Evolutionary conservation across 1,140 invertebrate genomes (phyloP).

Genomic region (Drosophila repleta): DNA sequence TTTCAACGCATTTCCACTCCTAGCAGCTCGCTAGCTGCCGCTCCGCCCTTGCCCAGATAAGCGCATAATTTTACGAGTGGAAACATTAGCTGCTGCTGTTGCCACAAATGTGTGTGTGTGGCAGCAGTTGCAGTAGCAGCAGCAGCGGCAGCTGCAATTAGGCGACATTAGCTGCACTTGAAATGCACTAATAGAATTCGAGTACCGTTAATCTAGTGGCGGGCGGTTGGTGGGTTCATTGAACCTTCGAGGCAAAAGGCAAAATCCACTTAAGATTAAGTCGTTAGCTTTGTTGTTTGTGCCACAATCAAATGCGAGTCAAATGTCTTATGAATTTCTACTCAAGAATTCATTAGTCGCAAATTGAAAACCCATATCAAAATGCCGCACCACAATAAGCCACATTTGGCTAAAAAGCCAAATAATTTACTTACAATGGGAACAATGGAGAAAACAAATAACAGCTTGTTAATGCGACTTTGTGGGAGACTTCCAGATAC

Average conservation of each 20-base stretch:
- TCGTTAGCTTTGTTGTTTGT: constrained; percentile 48
- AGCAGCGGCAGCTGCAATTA: constrained; percentile 37
- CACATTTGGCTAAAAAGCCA: constrained; percentile 53
- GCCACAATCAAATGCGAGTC: constrained; percentile 60
- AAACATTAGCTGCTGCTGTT: constrained; percentile 43
- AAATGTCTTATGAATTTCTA: constrained; percentile 75
- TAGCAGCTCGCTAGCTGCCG: background rate
- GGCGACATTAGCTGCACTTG: constrained; percentile 46
- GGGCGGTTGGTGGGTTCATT: constrained; percentile 7
- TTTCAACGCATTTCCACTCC: constrained; percentile 12
- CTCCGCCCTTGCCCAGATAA: constrained; percentile 30
- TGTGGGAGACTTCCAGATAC: no score
- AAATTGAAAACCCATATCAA: constrained; percentile 75
- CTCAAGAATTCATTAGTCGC: constrained; percentile 77
- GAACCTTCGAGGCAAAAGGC: constrained; percentile 35
- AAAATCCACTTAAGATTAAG: constrained; percentile 78
- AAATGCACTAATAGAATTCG: constrained; percentile 50
- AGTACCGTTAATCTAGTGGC: constrained; percentile 40
- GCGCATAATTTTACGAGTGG: constrained; percentile 51
- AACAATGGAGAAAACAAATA: constrained; percentile 11
- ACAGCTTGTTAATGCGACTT: no score
- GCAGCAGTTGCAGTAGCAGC: no score
- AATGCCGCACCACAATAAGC: constrained; percentile 42
- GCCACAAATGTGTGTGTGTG: constrained; percentile 14
- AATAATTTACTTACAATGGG: constrained; percentile 59